Base-by-base conservation (phyloP, 2,797 vertebrate genomes). In the Tympanoctomys barrerae region DNA sequence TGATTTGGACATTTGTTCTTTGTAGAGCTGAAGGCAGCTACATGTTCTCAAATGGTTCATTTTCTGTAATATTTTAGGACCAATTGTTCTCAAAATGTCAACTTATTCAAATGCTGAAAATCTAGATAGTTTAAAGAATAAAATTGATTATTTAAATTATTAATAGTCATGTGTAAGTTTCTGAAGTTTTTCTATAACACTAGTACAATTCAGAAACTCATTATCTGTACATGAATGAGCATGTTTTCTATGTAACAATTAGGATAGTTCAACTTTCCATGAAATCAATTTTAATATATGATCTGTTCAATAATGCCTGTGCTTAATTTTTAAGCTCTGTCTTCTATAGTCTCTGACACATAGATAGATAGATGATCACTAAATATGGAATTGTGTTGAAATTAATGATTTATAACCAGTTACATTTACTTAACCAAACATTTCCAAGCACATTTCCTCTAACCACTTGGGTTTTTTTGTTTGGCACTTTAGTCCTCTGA, bases 371-470 rank as follows among this genome's bases (percentile, higher is more conserved):
- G 46, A 49, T 80, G 33, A 36, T 66, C 71, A 66, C 31, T 33
- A 46, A 80, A 70, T 22, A 19, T 64, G 42, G 42, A 46, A 85
- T 86, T 75, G 66, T 66, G 73, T 22, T 71, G 61, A 89, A 78
- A 61, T 82, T 70, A 90, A 49, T 84, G 73, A 93, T 59, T 91
- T 83, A 90, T 39, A 96, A 75, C 68, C 10, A 57, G 77, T 59
- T 71, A 5, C 14, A 71, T 62, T 28, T 86, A 31, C 19, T 90
- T 90, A 62, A 54, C 64, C 66, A 68, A 61, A 7, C 11, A 66
- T n/a, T 71, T 91, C 18, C 54, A 73, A 71, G 11, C 28, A 78
- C 7, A 11, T 52, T 89, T n/a, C 3, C 42, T 49, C 57, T 46
- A 81, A 77, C 83, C 66, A 83, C 22, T 52, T 73, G 54, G 54